Base-by-base conservation (phyloP, 92 coral and sea anemone species). In the Epizoanthus illoricatus region DNA sequence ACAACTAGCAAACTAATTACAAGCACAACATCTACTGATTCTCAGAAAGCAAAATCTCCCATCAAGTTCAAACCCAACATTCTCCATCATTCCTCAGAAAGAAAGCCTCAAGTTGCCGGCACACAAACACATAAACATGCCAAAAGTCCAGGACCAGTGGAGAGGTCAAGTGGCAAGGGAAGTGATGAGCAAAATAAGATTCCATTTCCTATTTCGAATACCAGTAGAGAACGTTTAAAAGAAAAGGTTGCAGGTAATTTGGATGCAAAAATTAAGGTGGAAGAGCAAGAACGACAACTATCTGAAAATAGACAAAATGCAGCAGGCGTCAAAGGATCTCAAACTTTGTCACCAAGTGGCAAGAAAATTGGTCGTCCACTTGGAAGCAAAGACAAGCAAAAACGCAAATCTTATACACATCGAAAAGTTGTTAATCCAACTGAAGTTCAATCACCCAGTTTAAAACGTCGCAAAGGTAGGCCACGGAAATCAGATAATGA, bases 361-460 rank as follows among this genome's bases (percentile, higher is more conserved):
- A 89, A 89, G 65, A 73, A 86, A 54, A 85, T 85, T 52, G 92
- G 97, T 13, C 94, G 97, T 7, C 97, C 97, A 8, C 80, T 75
- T 7, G 97, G 97, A 1, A 91, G 94, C 87, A 93, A 91, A 76
- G 94, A 93, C 68, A 91, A 93, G 45, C 91, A 93, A 52, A 93
- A 91, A 47, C 88, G 97, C 75, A 91, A 89, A 81, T 43, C 89
- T 0, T 91, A 84, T 59, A 64, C 85, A 23, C 86, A 86, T 62
- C 80, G 71, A 63, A 78, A 64, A 17, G 58, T 42, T 17, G 49
- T 9, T 16, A 11, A 6, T 41, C 39, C 70, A 11, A 20, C 9
- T 41, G 36, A 18, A 40, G 58, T 49, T 40, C 72, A 78, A 21
- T 42, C 67, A 12, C 24, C 59, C 5, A 63, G 7, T 45, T 47